Base-by-base conservation (phyloP, 2,888 invertebrate species). In the Drosophila cognata region DNA sequence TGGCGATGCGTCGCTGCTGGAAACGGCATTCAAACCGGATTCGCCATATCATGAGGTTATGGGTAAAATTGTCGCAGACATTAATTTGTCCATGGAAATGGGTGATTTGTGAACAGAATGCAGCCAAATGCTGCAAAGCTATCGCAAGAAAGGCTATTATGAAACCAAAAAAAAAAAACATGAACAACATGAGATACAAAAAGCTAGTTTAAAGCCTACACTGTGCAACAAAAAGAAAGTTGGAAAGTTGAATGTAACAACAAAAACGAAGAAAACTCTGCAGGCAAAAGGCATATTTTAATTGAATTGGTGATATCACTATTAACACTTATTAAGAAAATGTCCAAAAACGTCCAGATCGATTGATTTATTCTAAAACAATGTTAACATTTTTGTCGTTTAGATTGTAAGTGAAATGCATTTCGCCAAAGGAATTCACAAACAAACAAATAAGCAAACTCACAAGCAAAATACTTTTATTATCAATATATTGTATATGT, bases 81-180 rank as follows among this genome's bases (percentile, higher is more conserved):
- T 96, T 87, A 95, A 96, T 90, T 94, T 94, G 82, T 94, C 95
- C 77, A 94, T 95, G 91, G 95, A 95, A 73, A 94, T 93, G 79
- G 95, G 95, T 25, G 95, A 95, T 82, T 94, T 95, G 87, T 95
- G 94, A 92, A 80, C 66, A 35, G 31, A 21, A 43, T 43, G 18
- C 21, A 35, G n/a, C 16, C 58, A 46, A 16, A 41, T 21, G 46
- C 52, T 64, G 46, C 36, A 64, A 43, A 43, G 69, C 73, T 75
- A 61, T 66, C 53, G 59, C 65, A 71, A 58, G 52, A 77, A 74
- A 77, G 77, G 90, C 91, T 88, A 89, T 76, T 77, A 78, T 71
- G 62, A 83, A 81, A 90, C 84, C 88, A 88, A 89, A 89, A 73
- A 77, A 13, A 60, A 56, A 63, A 61, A 36, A 53, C 60, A 46